Conservation (phyloP, 2,113 vertebrate genomes). For the Herpailurus yagouaroundi region DNA sequence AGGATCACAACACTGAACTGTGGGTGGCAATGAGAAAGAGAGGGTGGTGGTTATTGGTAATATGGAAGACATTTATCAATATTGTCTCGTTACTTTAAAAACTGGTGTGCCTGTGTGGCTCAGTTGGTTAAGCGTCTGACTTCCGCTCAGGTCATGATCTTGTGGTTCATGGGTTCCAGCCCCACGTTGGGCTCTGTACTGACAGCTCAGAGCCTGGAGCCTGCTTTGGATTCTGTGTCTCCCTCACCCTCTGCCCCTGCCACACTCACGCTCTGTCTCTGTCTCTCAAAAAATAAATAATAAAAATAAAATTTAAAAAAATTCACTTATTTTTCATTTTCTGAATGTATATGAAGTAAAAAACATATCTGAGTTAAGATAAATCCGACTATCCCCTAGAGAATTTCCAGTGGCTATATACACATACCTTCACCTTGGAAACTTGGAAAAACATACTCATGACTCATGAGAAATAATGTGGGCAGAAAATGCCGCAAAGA, state of each 20-base stretch:
- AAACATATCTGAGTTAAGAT: background rate
- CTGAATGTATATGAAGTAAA: constrained; percentile 7
- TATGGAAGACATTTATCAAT: background rate
- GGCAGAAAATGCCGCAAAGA: background rate
- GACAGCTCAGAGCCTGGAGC: no score
- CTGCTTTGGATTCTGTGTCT: no score
- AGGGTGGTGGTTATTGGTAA: background rate
- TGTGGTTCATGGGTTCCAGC: no score
- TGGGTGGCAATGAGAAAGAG: background rate
- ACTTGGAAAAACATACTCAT: background rate
- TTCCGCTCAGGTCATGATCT: no score
- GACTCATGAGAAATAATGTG: background rate
- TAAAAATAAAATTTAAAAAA: background rate
- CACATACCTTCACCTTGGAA: background rate
- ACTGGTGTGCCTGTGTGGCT: no score
- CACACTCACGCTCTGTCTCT: no score
- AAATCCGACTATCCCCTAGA: background rate
- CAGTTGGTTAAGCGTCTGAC: no score
- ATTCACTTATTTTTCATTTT: background rate
- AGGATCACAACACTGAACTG: background rate
- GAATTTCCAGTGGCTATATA: background rate
- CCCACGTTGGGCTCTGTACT: no score
- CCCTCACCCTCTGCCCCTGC: no score
- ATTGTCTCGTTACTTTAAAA: background rate
- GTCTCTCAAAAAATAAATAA: background rate